Evolutionary conservation across 1,140 invertebrate genomes (phyloP).

Genomic region (Anastatus disparis): DNA sequence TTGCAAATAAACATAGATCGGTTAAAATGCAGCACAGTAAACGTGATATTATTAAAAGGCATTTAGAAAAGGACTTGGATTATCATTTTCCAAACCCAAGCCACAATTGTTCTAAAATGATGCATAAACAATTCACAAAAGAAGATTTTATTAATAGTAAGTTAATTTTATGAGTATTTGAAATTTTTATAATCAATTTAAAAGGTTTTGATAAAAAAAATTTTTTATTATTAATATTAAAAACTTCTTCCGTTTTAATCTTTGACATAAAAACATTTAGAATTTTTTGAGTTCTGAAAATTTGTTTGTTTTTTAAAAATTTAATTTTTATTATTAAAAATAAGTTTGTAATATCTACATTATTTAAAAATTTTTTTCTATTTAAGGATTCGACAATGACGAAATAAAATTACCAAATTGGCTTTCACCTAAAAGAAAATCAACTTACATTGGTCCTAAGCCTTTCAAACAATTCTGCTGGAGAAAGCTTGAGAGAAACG

Average conservation of each 20-base stretch:
- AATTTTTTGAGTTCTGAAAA: too few relatives aligned
- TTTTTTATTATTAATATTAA: too few relatives aligned
- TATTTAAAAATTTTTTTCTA: too few relatives aligned
- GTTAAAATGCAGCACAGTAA: slow-evolving; percentile 58
- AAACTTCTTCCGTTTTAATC: too few relatives aligned
- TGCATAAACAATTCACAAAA: slow-evolving; percentile 22
- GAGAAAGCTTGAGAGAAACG: neutral
- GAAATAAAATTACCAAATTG: neutral
- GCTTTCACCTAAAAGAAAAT: neutral
- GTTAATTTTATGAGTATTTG: too few relatives aligned
- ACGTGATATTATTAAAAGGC: slow-evolving; percentile 60
- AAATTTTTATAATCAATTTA: too few relatives aligned
- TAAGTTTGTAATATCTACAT: too few relatives aligned
- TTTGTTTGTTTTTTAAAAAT: too few relatives aligned
- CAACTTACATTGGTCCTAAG: neutral
- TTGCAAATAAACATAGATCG: slow-evolving; percentile 59
- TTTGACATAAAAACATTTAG: too few relatives aligned
- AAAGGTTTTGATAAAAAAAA: neutral
- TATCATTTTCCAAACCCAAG: slow-evolving; percentile 66
- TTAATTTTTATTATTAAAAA: too few relatives aligned
- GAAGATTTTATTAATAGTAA: neutral
- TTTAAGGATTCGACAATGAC: neutral
- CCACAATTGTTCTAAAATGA: slow-evolving; percentile 62
- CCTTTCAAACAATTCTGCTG: neutral
- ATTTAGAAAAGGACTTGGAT: slow-evolving; percentile 65